phyloP scores from a whole-genome alignment of 2,888 invertebrate genomes.

The Bellardia pandia region DNA sequence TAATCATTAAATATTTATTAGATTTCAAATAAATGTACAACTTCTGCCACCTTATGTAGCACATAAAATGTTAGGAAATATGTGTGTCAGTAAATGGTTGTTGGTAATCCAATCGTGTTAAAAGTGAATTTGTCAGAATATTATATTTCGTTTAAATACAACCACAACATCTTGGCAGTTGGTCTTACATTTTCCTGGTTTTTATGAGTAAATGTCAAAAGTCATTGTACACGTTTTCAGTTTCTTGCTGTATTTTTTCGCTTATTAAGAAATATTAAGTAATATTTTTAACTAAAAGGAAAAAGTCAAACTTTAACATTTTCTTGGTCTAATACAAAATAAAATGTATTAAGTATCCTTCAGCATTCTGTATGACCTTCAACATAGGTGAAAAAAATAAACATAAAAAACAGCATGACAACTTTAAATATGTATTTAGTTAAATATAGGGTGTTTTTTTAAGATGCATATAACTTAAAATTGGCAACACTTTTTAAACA shows the following conservation, averaged over 20 bases:
- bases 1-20: background rate
- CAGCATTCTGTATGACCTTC: constrained; percentile 25
- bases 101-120: constrained; percentile 1
- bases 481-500: too few relatives aligned
- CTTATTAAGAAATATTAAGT: background rate
- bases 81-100: background rate
- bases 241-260: background rate
- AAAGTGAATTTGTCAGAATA: constrained; percentile 25
- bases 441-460: background rate
- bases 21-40: background rate
- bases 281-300: background rate
- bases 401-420: background rate
- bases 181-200: background rate
- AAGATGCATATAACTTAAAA: too few relatives aligned
- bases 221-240: background rate
- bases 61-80: background rate
- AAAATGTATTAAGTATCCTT: background rate
- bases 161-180: background rate
- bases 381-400: background rate
- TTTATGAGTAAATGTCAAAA: constrained; percentile 13
- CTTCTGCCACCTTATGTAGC: background rate
- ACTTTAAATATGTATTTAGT: constrained; percentile 22
- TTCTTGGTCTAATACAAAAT: background rate
- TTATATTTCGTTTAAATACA: background rate
- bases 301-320: constrained; percentile 3